These are phyloP conservation scores for Nothocercus nigrocapillus DNA, from an alignment of 2,113 vertebrate genomes.

Conservation along the genomic window DNA sequence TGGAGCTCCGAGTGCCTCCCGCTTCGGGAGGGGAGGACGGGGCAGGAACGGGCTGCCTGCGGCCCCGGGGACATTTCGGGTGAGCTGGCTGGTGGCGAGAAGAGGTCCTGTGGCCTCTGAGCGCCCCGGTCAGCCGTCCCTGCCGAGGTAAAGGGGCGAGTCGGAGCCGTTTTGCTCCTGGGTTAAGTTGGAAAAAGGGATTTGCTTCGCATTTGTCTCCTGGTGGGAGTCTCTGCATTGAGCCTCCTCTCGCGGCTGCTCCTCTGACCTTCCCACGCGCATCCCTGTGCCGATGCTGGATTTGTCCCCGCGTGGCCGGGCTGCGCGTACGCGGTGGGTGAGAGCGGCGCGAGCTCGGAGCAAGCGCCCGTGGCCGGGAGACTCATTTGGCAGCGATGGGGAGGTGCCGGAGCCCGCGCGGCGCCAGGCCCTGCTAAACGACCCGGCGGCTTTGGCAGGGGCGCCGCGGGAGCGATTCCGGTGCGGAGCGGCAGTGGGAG, in stretches of 20 bases:
- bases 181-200: too few species aligned
- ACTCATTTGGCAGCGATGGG: neutral
- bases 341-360: neutral
- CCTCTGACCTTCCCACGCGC: accelerated
- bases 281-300: too few species aligned
- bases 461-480: neutral
- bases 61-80: neutral
- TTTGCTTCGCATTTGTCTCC: neutral
- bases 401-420: neutral
- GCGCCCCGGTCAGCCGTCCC: too few species aligned
- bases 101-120: neutral
- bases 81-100: neutral
- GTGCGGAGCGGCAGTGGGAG: neutral
- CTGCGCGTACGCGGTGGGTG: accelerated
- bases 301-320: neutral
- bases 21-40: neutral
- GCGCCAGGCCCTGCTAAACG: too few species aligned
- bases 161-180: too few species aligned
- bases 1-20: too few species aligned
- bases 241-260: neutral
- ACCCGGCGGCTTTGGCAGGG: neutral
- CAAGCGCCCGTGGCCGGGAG: neutral
- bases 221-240: accelerated
- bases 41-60: neutral
- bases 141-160: neutral